Evolutionary conservation across 2,797 vertebrate genomes (phyloP), one percentile per base, ranked within the genome.

Genomic region (Amphiprion clarkii): DNA sequence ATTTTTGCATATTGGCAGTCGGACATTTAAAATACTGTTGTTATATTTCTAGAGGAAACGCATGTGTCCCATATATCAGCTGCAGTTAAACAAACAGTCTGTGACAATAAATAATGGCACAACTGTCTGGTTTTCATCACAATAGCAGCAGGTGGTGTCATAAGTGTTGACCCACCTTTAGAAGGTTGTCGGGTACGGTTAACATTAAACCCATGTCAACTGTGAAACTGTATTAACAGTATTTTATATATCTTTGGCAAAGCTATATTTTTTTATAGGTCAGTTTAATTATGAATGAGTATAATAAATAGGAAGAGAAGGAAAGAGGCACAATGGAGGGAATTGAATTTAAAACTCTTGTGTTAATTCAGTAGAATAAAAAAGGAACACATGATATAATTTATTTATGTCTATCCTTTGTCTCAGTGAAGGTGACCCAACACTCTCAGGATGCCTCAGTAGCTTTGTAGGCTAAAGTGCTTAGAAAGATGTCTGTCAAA

Each of bases 371-470:
- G 60, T 27, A 3, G 52, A 71, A 84, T 54, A 46, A 54, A 71
- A 70, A 67, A 14, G 10, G 66, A 73, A 71, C 60, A 71, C 6
- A 65, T 64, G 54, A 57, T 70, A 78, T 76, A 3, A 81, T 81
- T 84, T 84, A 76, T 87, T 87, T 57, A 82, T 82, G 48, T 52
- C 56, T 7, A 33, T 78, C 52, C 63, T 71, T 39, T 48, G 68
- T 64, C 51, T 39, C 62, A 40, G 46, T 82, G 64, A 83, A 84
- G 81, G 79, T 83, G 74, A 67, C 14, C 49, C 51, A 17, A 42
- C 19, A 36, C 62, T 74, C 27, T 49, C 33, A 40, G 31, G 44
- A 29, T 61, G 23, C 6, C 54, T 55, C 31, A 29, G 42, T 54
- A 40, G 52, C n/a, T 76, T 67, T 76, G 39, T 4, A 13, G 13